Base-by-base conservation (phyloP, 2,113 vertebrate genomes). In the Ivindomyrus marchei region DNA sequence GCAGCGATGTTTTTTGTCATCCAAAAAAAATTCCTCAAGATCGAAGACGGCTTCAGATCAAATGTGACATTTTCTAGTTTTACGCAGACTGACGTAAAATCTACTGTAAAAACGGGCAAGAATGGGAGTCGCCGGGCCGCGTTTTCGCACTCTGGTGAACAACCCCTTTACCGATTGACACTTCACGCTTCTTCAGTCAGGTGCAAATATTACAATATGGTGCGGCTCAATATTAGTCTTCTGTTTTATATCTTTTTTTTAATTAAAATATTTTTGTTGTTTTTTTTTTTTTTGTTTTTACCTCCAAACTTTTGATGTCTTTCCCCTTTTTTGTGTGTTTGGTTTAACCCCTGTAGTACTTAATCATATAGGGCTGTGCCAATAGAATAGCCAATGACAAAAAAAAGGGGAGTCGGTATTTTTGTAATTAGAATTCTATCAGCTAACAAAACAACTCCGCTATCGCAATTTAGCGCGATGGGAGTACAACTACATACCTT, bases 351-450 rank as follows among this genome's bases (percentile, higher is more conserved):
- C 95, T 96, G 96, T 96, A 97, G 95, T 97, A 96, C 94, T 96
- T 94, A 95, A 96, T 96, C 95, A 96, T 91, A 95, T 96, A 95
- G 95, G 94, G 96, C 97, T 96, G 96, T 94, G 96, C 96, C 95
- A 96, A 95, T 95, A 95, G 94, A 95, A 94, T 80, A 80, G 74
- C 74, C 74, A 80, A 80, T 80, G 74, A 95, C 95, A 94, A 94
- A 93, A 92, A 92, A 94, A 89, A 83, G 88, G 84, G 83, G 89
- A 42, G 66, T 47, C 45, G 52, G 53, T 90, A 62, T 62, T 85
- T 86, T 90, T 90, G 46, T 62, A 90, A 86, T 90, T 80, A 89
- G 36, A 83, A 45, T 66, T 62, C n/a, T 62, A 88, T 50, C 39
- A 45, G 36, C 21, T 45, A 46, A 46, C 36, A 10, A 31, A 66